Base-by-base conservation (phyloP, 2,113 vertebrate species). In the Coryphaenoides rupestris region DNA sequence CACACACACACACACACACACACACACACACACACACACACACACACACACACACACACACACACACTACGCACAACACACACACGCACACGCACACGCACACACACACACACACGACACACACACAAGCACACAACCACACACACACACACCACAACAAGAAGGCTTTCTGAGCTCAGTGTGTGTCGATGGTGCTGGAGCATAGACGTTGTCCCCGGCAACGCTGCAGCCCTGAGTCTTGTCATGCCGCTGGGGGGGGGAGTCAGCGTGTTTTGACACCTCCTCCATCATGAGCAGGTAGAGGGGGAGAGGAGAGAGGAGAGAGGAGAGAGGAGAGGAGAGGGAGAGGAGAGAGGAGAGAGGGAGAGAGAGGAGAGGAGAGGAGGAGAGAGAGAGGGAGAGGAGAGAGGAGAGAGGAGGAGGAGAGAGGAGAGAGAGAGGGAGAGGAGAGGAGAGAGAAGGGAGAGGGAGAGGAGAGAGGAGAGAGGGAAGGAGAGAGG, bases 231-330 rank as follows among this genome's bases (percentile, higher is more conserved):
- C 94, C 94, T 87, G 78, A 93, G 93, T 94, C 92, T 92, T 92
- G 92, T 92, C 90, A 93, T 87, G 89, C 90, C 92, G 91, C 89
- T 91, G 88, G 86, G n/a, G n/a, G n/a, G n/a, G n/a, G n/a, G n/a
- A n/a, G n/a, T n/a, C n/a, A n/a, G n/a, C 92, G 92, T 93, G 92
- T 94, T 95, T 93, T 95, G 94, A 98, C 93, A 96, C 93, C 95
- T 94, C 91, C 86, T 93, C 90, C 83, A 40, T 40, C 33, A 40
- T 12, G 7, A 40, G 33, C 33, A 7, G 9, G 9, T 74, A 88
- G 83, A 86, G 87, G 78, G 86, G 86, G 79, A 87, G 88, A 89
- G 90, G 92, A 91, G 91, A 40, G 9, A 12, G 33, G 33, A 10
- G 33, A 40, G 33, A 40, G 13, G 2, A 40, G 13, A 12, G 33